Evolutionary conservation across 2,797 vertebrate species (phyloP).

Genomic region (Podarcis lilfordi): DNA sequence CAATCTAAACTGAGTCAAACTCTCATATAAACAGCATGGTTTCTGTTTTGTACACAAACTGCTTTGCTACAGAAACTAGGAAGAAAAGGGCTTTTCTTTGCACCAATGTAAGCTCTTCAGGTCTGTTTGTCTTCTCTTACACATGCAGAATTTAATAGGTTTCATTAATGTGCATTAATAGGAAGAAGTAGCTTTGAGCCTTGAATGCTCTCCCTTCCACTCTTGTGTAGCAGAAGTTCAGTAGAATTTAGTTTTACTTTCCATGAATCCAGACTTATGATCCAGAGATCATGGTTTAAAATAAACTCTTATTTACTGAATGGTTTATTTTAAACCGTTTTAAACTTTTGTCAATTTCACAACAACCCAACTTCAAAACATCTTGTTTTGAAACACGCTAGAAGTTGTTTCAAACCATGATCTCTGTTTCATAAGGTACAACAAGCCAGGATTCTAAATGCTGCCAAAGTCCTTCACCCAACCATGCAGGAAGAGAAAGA

Average conservation of each 20-base stretch:
- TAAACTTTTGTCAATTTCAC: not conserved
- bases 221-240: not conserved
- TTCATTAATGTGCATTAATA: not conserved
- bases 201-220: not conserved
- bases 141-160: not conserved
- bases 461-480: not conserved
- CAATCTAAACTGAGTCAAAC: not conserved
- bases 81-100: not conserved
- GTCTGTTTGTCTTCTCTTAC: not conserved
- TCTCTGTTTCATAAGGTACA: not conserved
- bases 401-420: not conserved
- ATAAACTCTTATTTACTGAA: not conserved
- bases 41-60: not conserved
- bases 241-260: not conserved
- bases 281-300: not conserved
- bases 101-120: not conserved
- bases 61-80: not conserved
- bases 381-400: not conserved
- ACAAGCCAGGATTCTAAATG: not conserved
- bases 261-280: not conserved
- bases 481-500: not conserved
- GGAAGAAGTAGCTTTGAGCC: not conserved
- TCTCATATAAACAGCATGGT: not conserved
- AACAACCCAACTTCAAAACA: not conserved
- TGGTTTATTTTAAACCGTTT: no score